Evolutionary conservation across 1,140 invertebrate species (phyloP).

Genomic region (Dufourea novaeangliae): DNA sequence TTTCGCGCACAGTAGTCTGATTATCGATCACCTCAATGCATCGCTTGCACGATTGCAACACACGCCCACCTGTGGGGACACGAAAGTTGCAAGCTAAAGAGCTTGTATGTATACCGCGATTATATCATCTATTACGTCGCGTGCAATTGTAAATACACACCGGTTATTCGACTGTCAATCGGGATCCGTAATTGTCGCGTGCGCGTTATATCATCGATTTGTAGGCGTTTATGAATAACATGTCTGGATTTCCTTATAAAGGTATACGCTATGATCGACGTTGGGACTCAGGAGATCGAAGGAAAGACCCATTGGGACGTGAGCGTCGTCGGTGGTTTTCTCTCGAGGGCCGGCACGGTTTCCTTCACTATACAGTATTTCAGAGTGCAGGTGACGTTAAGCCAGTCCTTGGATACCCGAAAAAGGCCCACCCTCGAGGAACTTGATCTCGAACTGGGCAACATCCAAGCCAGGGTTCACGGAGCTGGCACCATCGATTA

Average conservation of each 20-base stretch:
- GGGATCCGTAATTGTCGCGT: not conserved
- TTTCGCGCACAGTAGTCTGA: not conserved
- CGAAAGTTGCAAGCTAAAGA: not conserved
- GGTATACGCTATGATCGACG: conserved; percentile 84
- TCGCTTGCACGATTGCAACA: not conserved
- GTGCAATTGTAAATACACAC: not conserved
- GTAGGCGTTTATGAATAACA: conserved; percentile 11
- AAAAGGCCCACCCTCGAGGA: conserved; percentile 87
- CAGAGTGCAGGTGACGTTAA: conserved; percentile 85
- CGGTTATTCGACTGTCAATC: conserved; percentile 6
- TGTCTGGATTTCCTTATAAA: conserved; percentile 50
- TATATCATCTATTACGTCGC: conserved; percentile 28
- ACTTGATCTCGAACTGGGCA: conserved; percentile 90
- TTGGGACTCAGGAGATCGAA: conserved; percentile 89
- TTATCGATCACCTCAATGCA: not conserved
- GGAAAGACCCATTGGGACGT: conserved; percentile 91
- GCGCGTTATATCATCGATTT: conserved; percentile 28
- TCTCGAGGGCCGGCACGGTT: conserved; percentile 87
- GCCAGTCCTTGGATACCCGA: conserved; percentile 89
- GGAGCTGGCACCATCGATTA: conserved; percentile 92
- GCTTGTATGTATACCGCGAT: not conserved
- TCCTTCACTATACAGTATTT: conserved; percentile 90
- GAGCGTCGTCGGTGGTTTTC: conserved; percentile 84
- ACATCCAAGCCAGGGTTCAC: conserved; percentile 87
- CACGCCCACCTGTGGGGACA: not conserved